These are phyloP conservation scores for Cryptotermes secundus DNA, from an alignment of 1,140 invertebrate species.

Conservation along the genomic window DNA sequence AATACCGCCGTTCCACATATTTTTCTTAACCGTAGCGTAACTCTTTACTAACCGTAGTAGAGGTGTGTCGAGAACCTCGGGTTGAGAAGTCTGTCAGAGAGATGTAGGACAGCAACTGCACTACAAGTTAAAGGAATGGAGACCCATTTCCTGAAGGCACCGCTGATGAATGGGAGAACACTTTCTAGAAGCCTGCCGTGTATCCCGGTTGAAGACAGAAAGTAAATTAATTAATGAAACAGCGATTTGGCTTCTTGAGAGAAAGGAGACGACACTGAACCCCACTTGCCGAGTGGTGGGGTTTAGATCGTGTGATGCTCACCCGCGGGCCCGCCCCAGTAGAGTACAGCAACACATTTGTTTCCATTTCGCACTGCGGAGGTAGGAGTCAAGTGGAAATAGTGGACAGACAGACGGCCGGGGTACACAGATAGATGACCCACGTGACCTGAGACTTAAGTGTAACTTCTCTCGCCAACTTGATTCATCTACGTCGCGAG, in stretches of 20 bases:
- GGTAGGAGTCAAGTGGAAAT: no score
- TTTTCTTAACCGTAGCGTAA: no score
- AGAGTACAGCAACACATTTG: neutral
- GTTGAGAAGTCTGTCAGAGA: no score
- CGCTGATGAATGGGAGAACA: neutral
- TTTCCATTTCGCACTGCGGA: neutral
- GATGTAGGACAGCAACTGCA: no score
- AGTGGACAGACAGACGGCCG: neutral
- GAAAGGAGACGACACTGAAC: neutral
- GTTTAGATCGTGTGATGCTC: neutral
- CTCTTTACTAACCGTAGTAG: no score
- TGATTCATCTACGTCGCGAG: neutral
- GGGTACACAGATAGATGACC: neutral
- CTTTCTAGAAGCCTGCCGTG: neutral
- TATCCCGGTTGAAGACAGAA: neutral
- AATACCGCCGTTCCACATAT: no score
- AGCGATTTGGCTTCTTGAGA: neutral
- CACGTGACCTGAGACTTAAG: neutral
- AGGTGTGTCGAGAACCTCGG: no score
- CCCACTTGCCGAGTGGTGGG: neutral
- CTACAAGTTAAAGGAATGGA: no score
- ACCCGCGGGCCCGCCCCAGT: no score
- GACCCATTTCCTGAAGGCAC: neutral
- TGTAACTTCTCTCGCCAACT: neutral
- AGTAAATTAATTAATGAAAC: conserved; percentile 11